These are phyloP conservation scores for Recurvirostra avosetta DNA, from an alignment of 2,113 vertebrate genomes.

Conservation along the genomic window DNA sequence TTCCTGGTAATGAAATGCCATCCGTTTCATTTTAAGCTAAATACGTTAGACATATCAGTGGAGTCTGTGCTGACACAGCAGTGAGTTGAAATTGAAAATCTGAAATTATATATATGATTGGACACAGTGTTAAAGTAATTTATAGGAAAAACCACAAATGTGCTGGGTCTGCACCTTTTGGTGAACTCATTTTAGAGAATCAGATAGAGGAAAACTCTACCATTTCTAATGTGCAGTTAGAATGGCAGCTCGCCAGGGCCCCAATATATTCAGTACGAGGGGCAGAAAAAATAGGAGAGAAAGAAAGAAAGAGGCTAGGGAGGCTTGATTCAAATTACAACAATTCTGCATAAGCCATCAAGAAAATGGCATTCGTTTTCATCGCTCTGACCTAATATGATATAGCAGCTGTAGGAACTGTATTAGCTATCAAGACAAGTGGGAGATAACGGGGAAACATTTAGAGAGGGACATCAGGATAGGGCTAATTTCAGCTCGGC, in stretches of 20 bases:
- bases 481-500: constrained; percentile 54
- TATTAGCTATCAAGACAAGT: constrained; percentile 75
- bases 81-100: constrained; percentile 89
- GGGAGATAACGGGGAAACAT: constrained; percentile 70
- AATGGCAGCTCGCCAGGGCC: constrained; percentile 79
- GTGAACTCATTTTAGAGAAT: constrained; percentile 87
- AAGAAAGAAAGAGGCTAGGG: constrained; percentile 45
- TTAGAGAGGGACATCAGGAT: constrained; percentile 36
- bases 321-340: constrained; percentile 80
- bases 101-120: constrained; percentile 91
- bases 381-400: constrained; percentile 77
- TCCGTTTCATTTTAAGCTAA: constrained; percentile 89
- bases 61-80: constrained; percentile 89
- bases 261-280: constrained; percentile 71
- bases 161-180: constrained; percentile 87
- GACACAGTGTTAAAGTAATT: constrained; percentile 90
- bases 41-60: constrained; percentile 87
- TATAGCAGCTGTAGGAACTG: constrained; percentile 61
- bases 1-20: constrained; percentile 88
- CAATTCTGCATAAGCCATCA: constrained; percentile 81
- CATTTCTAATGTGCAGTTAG: constrained; percentile 85
- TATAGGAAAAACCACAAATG: constrained; percentile 87
- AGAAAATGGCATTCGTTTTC: constrained; percentile 78
- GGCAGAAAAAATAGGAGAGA: constrained; percentile 52
- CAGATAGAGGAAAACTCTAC: constrained; percentile 85